phyloP scores from a whole-genome alignment of 1,140 invertebrate species.

The Hermetia illucens region DNA sequence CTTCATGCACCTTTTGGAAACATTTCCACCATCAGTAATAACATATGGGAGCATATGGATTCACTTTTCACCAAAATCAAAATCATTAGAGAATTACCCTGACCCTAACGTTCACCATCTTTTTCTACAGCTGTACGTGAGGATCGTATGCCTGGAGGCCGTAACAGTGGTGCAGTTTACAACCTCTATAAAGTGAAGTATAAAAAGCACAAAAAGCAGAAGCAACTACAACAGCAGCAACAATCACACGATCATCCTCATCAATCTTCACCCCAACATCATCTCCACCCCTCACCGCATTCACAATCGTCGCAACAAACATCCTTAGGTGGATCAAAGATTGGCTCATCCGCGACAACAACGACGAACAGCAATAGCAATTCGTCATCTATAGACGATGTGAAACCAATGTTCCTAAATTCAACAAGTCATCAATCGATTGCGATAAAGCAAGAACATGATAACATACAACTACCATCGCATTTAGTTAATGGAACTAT shows the following conservation, averaged over 20 bases:
- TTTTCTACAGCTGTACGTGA: conserved; percentile 88
- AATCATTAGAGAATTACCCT: conserved; percentile 4
- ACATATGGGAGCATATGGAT: too few relatives aligned
- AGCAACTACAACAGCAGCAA: conserved; percentile 39
- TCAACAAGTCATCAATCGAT: conserved; percentile 25
- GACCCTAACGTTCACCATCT: not conserved
- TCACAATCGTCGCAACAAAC: too few relatives aligned
- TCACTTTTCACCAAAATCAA: too few relatives aligned
- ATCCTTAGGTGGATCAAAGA: conserved; percentile 6
- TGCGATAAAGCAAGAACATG: conserved; percentile 30
- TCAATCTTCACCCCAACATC: conserved; percentile 22
- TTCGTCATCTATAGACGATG: not conserved
- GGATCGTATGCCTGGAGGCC: conserved; percentile 95
- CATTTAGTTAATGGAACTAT: conserved; percentile 81
- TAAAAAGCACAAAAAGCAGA: conserved; percentile 88
- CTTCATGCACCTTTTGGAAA: too few relatives aligned
- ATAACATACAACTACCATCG: conserved; percentile 36
- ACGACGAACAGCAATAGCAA: conserved; percentile 6
- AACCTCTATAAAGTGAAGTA: conserved; percentile 99
- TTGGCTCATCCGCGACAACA: conserved; percentile 13
- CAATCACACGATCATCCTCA: conserved; percentile 31
- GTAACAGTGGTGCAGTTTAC: conserved; percentile 97
- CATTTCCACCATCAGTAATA: too few relatives aligned
- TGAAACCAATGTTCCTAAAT: conserved; percentile 20
- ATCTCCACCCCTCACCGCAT: too few relatives aligned